Conservation (phyloP, 1,140 invertebrate genomes). For the Melanaphis sacchari region DNA sequence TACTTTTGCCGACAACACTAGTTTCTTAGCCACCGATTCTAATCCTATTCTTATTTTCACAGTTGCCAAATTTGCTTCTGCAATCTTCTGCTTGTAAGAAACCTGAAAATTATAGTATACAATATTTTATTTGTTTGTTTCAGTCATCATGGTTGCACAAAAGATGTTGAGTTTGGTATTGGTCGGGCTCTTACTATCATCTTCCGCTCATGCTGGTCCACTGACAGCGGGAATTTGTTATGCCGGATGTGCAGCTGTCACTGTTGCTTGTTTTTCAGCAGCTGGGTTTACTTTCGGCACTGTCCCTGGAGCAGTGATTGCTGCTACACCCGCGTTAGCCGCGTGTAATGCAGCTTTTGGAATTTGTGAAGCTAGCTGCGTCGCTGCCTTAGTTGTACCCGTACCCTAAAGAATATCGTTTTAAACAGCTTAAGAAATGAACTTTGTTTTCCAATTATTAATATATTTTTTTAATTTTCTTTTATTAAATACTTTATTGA, state of each 20-base stretch:
- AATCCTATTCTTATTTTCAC: too few species aligned
- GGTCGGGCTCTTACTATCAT: not conserved
- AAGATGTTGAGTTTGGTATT: not conserved
- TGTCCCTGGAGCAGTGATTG: conserved; percentile 59
- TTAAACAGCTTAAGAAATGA: not conserved
- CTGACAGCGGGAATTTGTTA: conserved; percentile 60
- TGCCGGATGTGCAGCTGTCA: conserved; percentile 59
- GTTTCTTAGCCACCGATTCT: too few species aligned
- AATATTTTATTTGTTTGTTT: not conserved
- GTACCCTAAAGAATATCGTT: conserved; percentile 52
- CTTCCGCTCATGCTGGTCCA: conserved; percentile 56
- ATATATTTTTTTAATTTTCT: too few species aligned
- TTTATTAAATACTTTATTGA: too few species aligned
- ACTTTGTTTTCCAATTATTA: too few species aligned
- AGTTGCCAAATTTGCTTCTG: too few species aligned
- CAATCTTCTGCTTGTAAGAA: too few species aligned
- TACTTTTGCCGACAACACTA: too few species aligned
- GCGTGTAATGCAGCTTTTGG: conserved; percentile 60
- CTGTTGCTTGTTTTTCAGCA: conserved; percentile 59
- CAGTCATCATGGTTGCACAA: not conserved
- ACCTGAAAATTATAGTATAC: too few species aligned
- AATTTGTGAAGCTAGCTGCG: conserved; percentile 59
- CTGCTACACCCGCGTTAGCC: conserved; percentile 59
- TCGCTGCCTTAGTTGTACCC: conserved; percentile 58
- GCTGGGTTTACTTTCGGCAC: conserved; percentile 61